phyloP scores from a whole-genome alignment of 2,797 vertebrate species.

The Forpus xanthops region DNA sequence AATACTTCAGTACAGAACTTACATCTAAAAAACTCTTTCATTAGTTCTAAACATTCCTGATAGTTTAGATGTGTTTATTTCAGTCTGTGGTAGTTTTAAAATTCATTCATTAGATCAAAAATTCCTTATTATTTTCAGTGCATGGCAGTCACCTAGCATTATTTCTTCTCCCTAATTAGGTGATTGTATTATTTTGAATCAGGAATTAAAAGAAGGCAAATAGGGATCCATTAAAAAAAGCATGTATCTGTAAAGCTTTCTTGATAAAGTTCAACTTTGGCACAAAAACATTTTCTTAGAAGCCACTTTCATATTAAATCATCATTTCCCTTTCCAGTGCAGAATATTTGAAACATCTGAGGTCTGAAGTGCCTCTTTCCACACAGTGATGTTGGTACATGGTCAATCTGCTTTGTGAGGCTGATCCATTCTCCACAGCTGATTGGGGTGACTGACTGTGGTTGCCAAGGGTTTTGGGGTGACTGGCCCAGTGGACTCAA shows the following conservation, averaged over 20 bases:
- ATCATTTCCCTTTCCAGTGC: neutral
- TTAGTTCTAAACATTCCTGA: neutral
- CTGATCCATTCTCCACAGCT: neutral
- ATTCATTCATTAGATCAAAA: neutral
- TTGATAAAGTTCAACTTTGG: neutral
- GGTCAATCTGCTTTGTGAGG: neutral
- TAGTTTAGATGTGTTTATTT: neutral
- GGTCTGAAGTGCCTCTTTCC: neutral
- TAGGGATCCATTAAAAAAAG: neutral
- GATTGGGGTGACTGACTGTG: neutral
- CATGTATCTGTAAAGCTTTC: neutral
- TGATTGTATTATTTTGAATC: neutral
- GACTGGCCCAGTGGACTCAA: neutral
- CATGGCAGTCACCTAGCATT: neutral
- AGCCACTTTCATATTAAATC: neutral
- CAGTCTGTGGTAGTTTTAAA: neutral
- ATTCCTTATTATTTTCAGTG: neutral
- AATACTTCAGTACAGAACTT: neutral
- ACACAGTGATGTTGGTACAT: neutral
- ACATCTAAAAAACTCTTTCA: neutral
- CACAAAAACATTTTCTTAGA: neutral
- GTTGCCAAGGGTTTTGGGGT: neutral
- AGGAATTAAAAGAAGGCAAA: neutral
- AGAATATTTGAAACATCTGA: neutral
- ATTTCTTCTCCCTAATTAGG: neutral